Evolutionary conservation across 2,888 invertebrate genomes (phyloP).

Genomic region (Lasioglossum calceatum): DNA sequence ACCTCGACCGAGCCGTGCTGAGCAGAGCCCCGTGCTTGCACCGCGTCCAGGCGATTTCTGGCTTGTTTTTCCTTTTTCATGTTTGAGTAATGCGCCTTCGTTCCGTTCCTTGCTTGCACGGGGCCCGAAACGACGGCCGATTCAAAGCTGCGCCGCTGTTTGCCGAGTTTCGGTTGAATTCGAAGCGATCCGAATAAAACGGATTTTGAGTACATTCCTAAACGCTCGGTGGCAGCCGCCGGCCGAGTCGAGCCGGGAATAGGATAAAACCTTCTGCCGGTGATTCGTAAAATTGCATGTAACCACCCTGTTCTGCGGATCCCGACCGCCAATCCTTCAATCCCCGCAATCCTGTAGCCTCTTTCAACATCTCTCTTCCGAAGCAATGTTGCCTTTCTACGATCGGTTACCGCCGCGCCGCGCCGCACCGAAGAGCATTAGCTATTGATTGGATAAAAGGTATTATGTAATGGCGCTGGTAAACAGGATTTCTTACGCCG

Average conservation of each 20-base stretch:
- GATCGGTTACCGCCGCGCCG: conserved; percentile 37
- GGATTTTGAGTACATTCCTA: conserved; percentile 63
- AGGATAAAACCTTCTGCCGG: conserved; percentile 73
- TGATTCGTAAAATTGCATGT: conserved; percentile 74
- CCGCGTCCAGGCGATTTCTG: neutral
- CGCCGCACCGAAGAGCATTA: conserved; percentile 38
- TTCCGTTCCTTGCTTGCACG: neutral
- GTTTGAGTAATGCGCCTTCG: conserved; percentile 10
- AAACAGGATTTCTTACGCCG: conserved; percentile 62
- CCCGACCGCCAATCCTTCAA: conserved; percentile 66
- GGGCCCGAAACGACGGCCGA: conserved; percentile 17
- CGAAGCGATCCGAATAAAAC: conserved; percentile 40
- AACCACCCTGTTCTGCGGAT: conserved; percentile 64
- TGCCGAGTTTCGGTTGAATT: conserved; percentile 44
- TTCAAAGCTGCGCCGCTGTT: conserved; percentile 34
- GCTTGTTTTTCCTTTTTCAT: conserved; percentile 5
- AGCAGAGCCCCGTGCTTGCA: neutral
- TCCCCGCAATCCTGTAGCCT: conserved; percentile 54
- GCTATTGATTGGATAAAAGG: conserved; percentile 76
- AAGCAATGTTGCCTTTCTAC: conserved; percentile 37
- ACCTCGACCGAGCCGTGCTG: neutral
- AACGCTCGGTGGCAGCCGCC: conserved; percentile 16
- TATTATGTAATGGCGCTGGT: conserved; percentile 74
- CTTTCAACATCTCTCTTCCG: conserved; percentile 41
- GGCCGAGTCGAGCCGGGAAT: conserved; percentile 56